These are phyloP conservation scores for Luscinia megarhynchos DNA, from an alignment of 2,797 vertebrate species.

Conservation along the genomic window DNA sequence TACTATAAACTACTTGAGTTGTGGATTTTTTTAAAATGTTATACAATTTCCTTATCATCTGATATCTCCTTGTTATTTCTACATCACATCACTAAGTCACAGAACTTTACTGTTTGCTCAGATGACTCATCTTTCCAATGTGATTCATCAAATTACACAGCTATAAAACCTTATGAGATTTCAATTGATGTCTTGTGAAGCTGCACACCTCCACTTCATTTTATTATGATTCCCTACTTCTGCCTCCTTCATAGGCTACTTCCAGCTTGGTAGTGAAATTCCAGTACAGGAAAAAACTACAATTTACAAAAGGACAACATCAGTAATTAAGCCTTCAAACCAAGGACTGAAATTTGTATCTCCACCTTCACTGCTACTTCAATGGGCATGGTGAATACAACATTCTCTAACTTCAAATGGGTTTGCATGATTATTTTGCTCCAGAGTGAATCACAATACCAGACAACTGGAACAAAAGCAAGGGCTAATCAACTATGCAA, in stretches of 20 bases:
- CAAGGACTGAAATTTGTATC: not conserved
- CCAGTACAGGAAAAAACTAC: not conserved
- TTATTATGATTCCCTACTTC: not conserved
- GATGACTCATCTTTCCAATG: slow-evolving; percentile 53
- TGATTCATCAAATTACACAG: slow-evolving; percentile 45
- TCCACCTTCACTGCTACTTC: not conserved
- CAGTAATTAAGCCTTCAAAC: not conserved
- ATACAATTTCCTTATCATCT: slow-evolving; percentile 15
- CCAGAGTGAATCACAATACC: not conserved
- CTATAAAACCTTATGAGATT: slow-evolving; percentile 21
- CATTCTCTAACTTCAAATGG: not conserved
- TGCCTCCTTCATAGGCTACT: not conserved
- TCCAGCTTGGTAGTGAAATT: not conserved
- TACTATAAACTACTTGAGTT: not conserved
- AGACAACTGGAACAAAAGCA: not conserved
- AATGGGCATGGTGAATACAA: not conserved
- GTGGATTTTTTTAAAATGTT: not conserved
- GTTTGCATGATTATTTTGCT: not conserved
- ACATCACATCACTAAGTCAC: slow-evolving; percentile 8
- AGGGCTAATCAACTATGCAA: not conserved
- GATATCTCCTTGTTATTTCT: slow-evolving; percentile 23
- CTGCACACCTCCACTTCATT: slow-evolving; percentile 25
- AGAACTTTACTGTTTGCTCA: slow-evolving; percentile 34
- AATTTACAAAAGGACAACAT: not conserved
- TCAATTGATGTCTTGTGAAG: slow-evolving; percentile 24